A percentile compares a stretch with the other conserved stretches of the same genome.
Evolutionary conservation across 2,797 vertebrate species (phyloP).

Genomic region (Lutjanus campechanus): DNA sequence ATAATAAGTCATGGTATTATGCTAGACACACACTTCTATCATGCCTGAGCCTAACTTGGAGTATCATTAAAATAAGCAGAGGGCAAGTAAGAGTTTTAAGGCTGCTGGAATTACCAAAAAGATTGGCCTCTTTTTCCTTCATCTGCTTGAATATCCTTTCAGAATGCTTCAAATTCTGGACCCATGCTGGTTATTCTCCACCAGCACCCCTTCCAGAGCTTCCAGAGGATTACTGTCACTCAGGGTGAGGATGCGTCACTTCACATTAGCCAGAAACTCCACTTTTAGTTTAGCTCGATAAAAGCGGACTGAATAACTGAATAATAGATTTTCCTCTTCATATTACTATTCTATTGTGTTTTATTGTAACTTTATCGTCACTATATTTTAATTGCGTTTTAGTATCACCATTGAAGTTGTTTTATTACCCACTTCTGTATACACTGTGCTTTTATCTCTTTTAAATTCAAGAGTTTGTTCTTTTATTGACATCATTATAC

Average conservation of each 20-base stretch:
- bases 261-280: conserved; percentile 60
- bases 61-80: conserved; percentile 54
- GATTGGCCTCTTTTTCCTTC: conserved; percentile 61
- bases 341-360: neutral
- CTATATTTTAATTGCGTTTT: no score
- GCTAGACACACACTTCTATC: conserved; percentile 33
- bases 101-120: conserved; percentile 68
- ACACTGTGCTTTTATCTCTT: no score
- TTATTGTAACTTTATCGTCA: no score
- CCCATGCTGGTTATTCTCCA: conserved; percentile 68
- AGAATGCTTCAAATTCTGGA: conserved; percentile 65
- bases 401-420: no score
- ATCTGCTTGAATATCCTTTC: conserved; percentile 63
- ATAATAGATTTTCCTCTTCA: conserved; percentile 45
- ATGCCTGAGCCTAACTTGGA: conserved; percentile 24
- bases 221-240: conserved; percentile 77
- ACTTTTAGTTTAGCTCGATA: conserved; percentile 46
- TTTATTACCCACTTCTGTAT: no score
- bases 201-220: conserved; percentile 47
- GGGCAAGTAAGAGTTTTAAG: conserved; percentile 50
- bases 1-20: neutral
- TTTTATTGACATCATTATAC: no score
- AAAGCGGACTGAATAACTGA: conserved; percentile 49
- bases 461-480: no score
- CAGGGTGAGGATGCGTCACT: conserved; percentile 58